These are phyloP conservation scores for Fringilla coelebs DNA, from an alignment of 2,797 vertebrate genomes.

Conservation along the genomic window DNA sequence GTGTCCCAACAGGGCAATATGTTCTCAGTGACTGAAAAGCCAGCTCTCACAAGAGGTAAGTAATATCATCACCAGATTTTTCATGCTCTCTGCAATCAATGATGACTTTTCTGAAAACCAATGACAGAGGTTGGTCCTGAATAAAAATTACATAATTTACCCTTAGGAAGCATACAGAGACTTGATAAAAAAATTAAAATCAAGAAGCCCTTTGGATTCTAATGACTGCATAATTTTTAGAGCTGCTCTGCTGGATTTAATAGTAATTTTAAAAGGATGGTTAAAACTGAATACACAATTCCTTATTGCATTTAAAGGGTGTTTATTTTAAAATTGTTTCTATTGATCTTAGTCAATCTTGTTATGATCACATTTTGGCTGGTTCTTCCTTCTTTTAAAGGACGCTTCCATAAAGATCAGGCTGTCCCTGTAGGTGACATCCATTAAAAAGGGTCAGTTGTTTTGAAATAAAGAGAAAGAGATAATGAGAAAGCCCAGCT, in stretches of 20 bases:
- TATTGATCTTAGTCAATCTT: neutral
- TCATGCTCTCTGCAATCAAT: neutral
- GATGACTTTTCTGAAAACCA: neutral
- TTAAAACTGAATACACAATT: neutral
- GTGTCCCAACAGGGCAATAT: neutral
- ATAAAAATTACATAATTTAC: neutral
- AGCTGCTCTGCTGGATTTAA: neutral
- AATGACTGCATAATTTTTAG: neutral
- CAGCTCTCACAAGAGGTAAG: neutral
- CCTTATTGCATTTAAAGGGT: neutral
- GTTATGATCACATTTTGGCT: neutral
- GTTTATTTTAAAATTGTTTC: neutral
- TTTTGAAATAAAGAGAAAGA: slow-evolving; percentile 10
- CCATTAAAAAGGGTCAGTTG: slow-evolving; percentile 12
- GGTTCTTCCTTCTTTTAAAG: neutral
- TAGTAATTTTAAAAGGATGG: neutral
- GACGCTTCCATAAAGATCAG: neutral
- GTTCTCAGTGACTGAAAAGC: neutral
- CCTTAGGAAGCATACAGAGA: neutral
- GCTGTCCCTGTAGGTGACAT: neutral
- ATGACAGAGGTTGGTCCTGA: neutral
- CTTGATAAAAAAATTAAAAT: neutral
- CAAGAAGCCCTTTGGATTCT: neutral
- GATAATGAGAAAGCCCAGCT: slow-evolving; percentile 20
- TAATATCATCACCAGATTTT: neutral